Evolutionary conservation across 2,113 vertebrate species (phyloP), one percentile per base, ranked within the genome.

Genomic region (Typhlomys cinereus): DNA sequence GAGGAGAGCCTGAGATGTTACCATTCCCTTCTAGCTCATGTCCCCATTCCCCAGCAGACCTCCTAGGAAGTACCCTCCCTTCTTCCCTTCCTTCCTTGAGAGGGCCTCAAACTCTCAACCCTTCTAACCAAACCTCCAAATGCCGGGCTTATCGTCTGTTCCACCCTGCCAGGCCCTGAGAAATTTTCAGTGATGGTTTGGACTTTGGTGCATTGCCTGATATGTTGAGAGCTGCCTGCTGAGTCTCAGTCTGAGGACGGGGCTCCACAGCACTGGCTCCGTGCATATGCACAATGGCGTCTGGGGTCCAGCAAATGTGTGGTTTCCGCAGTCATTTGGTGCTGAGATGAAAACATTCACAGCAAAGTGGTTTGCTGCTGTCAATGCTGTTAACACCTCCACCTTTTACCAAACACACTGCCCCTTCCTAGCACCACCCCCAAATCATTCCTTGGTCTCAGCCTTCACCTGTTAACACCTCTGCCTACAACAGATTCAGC

Each of bases 371-470:
- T 48, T 69, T 23, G 67, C 44, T 79, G 50, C 44, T 54, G 39
- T 39, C 71, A 74, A 12, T n/a, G 75, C 11, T 29, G 17, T 34
- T 13, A 5, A 89, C 34, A 69, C 6, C 11, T 80, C 76, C 27
- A 57, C 76, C 71, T 87, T 73, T 95, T 87, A 64, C 44, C 80
- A 79, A 96, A 84, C 76, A 93, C 84, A 78, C 17, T 0, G 4
- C 8, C 21, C 14, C 81, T 76, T 14, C 9, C 2, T 17, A 91
- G 70, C 20, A 36, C 31, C 8, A 9, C n/a, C 70, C 17, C 69
- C 25, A 74, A 15, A 62, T 78, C 57, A 61, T 11, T 36, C 50
- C 13, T 62, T 54, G 27, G 29, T 41, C 18, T 93, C 84, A 2
- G 6, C 17, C 31, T 57, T 78, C 44, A 87, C 75, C 44, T 74